A percentile compares a stretch with the other conserved stretches of the same genome.
These are phyloP conservation scores for Andrena chrysosceles DNA, from an alignment of 2,888 invertebrate species.

Conservation along the genomic window DNA sequence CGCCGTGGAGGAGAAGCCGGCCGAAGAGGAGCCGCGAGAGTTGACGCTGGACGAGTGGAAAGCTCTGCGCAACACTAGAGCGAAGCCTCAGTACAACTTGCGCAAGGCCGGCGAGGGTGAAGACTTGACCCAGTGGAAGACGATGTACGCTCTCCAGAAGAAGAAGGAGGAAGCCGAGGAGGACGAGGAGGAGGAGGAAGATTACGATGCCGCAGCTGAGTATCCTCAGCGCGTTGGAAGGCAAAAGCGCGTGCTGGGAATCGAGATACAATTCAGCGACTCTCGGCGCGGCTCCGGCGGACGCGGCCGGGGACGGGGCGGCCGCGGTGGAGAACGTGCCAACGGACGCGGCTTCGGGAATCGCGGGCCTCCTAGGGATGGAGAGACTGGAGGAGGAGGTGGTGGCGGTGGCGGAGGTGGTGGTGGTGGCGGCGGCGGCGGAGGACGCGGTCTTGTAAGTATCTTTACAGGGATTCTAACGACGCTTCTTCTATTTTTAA, in stretches of 20 bases:
- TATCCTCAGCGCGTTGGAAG: slow-evolving; percentile 95
- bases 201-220: slow-evolving; percentile 90
- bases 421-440: slow-evolving; percentile 66
- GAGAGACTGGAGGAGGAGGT: background rate
- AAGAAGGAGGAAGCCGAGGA: slow-evolving; percentile 89
- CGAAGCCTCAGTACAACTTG: slow-evolving; percentile 95
- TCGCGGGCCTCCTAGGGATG: slow-evolving; percentile 78
- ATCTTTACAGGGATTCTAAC: background rate
- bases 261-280: slow-evolving; percentile 95
- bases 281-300: slow-evolving; percentile 90
- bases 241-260: slow-evolving; percentile 93
- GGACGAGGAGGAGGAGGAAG: slow-evolving; percentile 89
- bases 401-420: background rate
- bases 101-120: slow-evolving; percentile 98
- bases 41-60: slow-evolving; percentile 98
- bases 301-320: slow-evolving; percentile 88
- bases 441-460: slow-evolving; percentile 82
- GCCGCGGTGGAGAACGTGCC: slow-evolving; percentile 85
- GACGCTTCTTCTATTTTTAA: background rate
- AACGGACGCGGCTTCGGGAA: slow-evolving; percentile 85
- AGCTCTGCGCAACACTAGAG: slow-evolving; percentile 92
- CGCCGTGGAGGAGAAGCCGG: slow-evolving; percentile 84
- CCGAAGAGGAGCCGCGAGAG: slow-evolving; percentile 91
- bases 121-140: slow-evolving; percentile 96
- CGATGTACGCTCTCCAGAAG: slow-evolving; percentile 92